Base-by-base conservation (phyloP, 2,797 vertebrate species). In the Pyrrhura leucotis region DNA sequence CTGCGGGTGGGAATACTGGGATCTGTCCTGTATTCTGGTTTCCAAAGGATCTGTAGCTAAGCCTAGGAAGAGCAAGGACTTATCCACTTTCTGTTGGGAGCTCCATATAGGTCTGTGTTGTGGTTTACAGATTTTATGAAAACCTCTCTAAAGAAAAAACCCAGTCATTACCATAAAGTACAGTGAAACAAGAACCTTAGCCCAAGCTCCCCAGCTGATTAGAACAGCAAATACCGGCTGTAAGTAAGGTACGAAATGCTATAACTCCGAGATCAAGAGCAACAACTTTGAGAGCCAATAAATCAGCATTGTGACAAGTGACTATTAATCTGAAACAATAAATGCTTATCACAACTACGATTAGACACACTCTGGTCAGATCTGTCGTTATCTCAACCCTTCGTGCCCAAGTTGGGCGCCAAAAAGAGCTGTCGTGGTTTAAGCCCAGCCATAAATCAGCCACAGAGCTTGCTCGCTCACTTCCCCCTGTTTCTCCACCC, bases 391-490 rank as follows among this genome's bases (percentile, higher is more conserved):
- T 40, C 15, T 40, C 15, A 40, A 40, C 15, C 4, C 40, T 40
- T 40, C 4, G 2, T 17, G 40, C 40, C 40, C 40, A 4, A 2
- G 4, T 40, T 40, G 40, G 40, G 40, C 1, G 4, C 16, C 15
- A 40, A 4, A 39, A 40, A 40, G 40, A 40, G 16, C 40, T 40
- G 40, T 40, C 7, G 40, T 40, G 40, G 7, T 40, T 40, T 40
- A 40, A 40, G 40, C 40, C 40, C 40, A 40, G 40, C 40, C 7
- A 16, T 7, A 17, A 40, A 17, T 17, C 40, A 40, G 37, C 37
- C 40, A 17, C 40, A 40, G 15, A 39, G 37, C 37, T 40, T 17
- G 16, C 40, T 17, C 16, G 16, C 40, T 17, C 40, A 17, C 16
- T 40, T 17, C 40, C 40, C 16, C 40, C 16, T 17, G 15, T 17